A percentile compares a stretch with the other conserved stretches of the same genome.
Evolutionary conservation across 2,797 vertebrate species (phyloP).

Genomic region (Syndactyla subalaris): DNA sequence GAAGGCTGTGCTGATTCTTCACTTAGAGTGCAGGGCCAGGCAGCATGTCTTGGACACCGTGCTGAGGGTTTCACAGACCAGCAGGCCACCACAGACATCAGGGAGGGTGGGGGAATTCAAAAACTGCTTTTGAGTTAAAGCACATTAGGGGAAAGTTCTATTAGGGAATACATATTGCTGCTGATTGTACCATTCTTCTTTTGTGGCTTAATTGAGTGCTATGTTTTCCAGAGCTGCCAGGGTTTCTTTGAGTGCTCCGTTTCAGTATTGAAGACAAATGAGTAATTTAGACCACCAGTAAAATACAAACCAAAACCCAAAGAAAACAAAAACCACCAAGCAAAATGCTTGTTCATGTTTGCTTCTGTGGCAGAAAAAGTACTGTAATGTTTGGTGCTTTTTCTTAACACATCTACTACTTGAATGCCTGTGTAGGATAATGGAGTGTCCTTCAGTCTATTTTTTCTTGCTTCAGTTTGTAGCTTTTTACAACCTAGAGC

Average conservation of each 20-base stretch:
- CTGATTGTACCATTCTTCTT: not conserved
- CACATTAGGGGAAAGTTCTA: not conserved
- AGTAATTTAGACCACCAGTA: conserved; percentile 20
- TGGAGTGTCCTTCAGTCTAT: not conserved
- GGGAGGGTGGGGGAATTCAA: not conserved
- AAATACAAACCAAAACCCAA: not conserved
- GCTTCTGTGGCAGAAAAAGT: not conserved
- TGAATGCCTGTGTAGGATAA: not conserved
- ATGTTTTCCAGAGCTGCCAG: not conserved
- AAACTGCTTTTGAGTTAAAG: not conserved
- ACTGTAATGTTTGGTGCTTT: not conserved
- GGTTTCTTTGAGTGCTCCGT: not conserved
- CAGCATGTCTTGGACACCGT: not conserved
- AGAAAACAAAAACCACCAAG: not conserved
- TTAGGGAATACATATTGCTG: not conserved
- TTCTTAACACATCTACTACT: not conserved
- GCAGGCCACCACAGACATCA: not conserved
- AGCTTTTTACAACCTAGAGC: not conserved
- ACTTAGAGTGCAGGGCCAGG: not conserved
- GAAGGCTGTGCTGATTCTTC: not conserved
- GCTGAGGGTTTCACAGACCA: not conserved
- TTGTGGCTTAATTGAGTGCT: conserved; percentile 12
- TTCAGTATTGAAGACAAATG: not conserved
- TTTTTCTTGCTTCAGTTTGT: not conserved
- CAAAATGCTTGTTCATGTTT: not conserved